Percentiles rank a stretch among this genome's conserved stretches.
Conservation (phyloP, 1,140 invertebrate species). For the Mamestra configurata region DNA sequence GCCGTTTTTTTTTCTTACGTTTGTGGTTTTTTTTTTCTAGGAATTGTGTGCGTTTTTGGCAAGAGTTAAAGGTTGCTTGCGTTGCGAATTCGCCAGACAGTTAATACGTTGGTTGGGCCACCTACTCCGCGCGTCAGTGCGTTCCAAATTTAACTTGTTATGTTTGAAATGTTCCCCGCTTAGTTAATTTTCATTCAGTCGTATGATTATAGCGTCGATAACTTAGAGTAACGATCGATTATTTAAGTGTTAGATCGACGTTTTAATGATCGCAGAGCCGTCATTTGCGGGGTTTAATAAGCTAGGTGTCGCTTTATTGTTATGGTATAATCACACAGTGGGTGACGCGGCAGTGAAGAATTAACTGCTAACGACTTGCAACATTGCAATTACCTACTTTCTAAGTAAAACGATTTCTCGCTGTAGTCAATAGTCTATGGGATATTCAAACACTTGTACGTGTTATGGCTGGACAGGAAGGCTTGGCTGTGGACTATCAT, state of each 20-base stretch:
- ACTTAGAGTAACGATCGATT: constrained; percentile 16
- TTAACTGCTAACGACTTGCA: constrained; percentile 24
- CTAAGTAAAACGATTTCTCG: constrained; percentile 43
- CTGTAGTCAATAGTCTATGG: constrained; percentile 19
- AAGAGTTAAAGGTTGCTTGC: constrained; percentile 42
- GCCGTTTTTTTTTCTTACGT: constrained; percentile 43
- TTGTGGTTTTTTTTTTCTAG: constrained; percentile 42
- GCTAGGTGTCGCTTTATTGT: constrained; percentile 24
- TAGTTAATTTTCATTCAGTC: constrained; percentile 74
- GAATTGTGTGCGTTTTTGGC: constrained; percentile 53
- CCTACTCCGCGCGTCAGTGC: constrained; percentile 68
- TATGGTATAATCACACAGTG: constrained; percentile 40
- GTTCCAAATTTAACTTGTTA: constrained; percentile 77
- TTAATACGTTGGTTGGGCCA: constrained; percentile 68
- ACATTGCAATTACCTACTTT: constrained; percentile 48
- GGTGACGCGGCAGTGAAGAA: constrained; percentile 39
- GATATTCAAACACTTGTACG: constrained; percentile 26
- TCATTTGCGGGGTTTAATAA: constrained; percentile 19
- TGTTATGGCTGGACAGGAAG: neutral
- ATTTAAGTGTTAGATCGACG: constrained; percentile 15
- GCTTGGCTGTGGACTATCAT: neutral
- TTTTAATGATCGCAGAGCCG: constrained; percentile 4
- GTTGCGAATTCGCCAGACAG: constrained; percentile 54
- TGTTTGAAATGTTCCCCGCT: constrained; percentile 72
- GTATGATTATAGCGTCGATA: constrained; percentile 29